These are phyloP conservation scores for Quadroppia sp. DNA, from an alignment of 2,888 invertebrate species.

Conservation along the genomic window DNA sequence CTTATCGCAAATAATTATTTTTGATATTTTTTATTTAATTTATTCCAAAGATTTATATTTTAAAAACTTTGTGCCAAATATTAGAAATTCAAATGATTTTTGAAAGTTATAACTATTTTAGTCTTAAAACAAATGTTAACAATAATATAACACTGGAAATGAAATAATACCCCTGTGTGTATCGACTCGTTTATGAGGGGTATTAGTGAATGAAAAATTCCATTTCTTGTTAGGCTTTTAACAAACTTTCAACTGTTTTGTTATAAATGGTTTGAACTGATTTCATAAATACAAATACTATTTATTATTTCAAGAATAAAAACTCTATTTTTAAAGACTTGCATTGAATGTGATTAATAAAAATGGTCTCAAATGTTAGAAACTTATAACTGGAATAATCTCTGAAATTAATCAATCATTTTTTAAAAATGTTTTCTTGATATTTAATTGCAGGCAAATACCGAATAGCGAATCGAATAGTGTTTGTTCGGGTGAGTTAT, in stretches of 20 bases:
- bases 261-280: no score
- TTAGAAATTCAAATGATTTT: constrained; percentile 22
- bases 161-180: no score
- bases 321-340: no score
- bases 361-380: neutral
- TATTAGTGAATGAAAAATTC: no score
- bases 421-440: neutral
- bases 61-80: constrained; percentile 16
- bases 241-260: no score
- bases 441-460: constrained; percentile 63
- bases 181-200: no score
- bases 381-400: neutral
- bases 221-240: no score
- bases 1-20: neutral
- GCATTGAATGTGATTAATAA: no score
- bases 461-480: constrained; percentile 77
- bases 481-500: constrained; percentile 73
- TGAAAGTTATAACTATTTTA: constrained; percentile 5
- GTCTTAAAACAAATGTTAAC: neutral
- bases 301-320: no score
- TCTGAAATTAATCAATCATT: no score
- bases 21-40: neutral
- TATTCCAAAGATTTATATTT: neutral
- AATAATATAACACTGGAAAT: neutral
- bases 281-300: no score